phyloP scores from a whole-genome alignment of 2,888 invertebrate species.

The Diploptera punctata region DNA sequence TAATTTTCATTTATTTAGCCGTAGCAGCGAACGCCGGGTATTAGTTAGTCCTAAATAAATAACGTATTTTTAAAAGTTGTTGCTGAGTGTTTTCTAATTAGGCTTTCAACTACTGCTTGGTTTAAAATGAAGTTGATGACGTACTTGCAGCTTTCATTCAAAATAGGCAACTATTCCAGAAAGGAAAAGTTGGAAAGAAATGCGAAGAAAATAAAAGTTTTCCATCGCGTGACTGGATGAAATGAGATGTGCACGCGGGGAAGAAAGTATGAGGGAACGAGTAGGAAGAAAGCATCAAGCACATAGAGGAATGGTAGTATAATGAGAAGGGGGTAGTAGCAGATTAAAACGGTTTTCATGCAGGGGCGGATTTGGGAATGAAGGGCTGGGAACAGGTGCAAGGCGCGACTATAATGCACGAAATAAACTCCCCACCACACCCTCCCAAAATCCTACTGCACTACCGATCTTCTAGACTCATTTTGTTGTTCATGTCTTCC shows the following conservation, averaged over 20 bases:
- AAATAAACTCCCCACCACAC: not conserved
- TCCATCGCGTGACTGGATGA: slow-evolving; percentile 39
- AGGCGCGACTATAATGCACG: slow-evolving; percentile 1
- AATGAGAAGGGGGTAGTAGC: slow-evolving; percentile 20
- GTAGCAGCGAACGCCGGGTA: no score
- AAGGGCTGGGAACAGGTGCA: slow-evolving; percentile 11
- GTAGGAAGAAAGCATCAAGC: not conserved
- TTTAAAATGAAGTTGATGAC: no score
- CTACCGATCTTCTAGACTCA: no score
- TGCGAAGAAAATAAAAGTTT: slow-evolving; percentile 27
- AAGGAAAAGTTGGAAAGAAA: not conserved
- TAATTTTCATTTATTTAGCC: no score
- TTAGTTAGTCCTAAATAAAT: no score
- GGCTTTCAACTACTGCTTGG: no score
- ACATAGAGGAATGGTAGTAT: slow-evolving; percentile 12
- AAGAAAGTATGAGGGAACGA: not conserved
- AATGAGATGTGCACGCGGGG: slow-evolving; percentile 37
- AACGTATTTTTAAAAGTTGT: no score
- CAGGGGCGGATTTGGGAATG: slow-evolving; percentile 22
- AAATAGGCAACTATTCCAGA: no score
- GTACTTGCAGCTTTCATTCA: no score
- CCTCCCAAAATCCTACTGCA: not conserved
- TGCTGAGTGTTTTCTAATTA: no score
- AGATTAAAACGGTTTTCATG: slow-evolving; percentile 36
- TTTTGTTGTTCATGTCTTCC: not conserved